phyloP scores from a whole-genome alignment of 2,888 invertebrate genomes.

The Odontocolon sp. region DNA sequence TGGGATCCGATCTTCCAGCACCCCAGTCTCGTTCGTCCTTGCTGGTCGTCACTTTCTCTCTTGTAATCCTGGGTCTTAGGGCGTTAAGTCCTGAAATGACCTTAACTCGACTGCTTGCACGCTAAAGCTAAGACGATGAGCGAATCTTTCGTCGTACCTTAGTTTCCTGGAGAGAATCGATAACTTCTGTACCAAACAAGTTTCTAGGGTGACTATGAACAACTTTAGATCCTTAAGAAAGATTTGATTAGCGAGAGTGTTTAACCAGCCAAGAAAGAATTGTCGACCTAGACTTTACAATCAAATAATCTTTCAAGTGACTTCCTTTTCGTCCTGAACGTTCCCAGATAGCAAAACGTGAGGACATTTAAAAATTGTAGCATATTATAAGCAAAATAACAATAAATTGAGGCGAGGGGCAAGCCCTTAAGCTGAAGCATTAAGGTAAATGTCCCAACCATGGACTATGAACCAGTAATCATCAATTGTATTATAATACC shows the following conservation, averaged over 20 bases:
- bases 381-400: too few species aligned
- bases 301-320: too few species aligned
- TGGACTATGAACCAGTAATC: too few species aligned
- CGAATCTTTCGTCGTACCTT: conserved; percentile 33
- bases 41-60: conserved; percentile 61
- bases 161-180: conserved; percentile 21
- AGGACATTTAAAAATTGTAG: too few species aligned
- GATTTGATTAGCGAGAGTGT: conserved; percentile 37
- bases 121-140: conserved; percentile 22
- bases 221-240: conserved; percentile 5
- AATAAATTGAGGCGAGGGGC: too few species aligned
- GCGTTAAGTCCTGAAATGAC: conserved; percentile 65
- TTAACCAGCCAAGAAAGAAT: conserved; percentile 24
- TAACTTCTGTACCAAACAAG: not conserved
- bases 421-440: too few species aligned
- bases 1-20: conserved; percentile 51
- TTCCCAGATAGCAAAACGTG: too few species aligned
- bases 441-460: too few species aligned
- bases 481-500: too few species aligned
- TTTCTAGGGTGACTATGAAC: conserved; percentile 14
- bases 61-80: conserved; percentile 75
- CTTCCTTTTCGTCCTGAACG: not conserved
- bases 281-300: not conserved
- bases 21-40: conserved; percentile 60
- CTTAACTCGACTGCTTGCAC: conserved; percentile 29